Percentiles rank a stretch among this genome's conserved stretches.
phyloP scores from a whole-genome alignment of 2,888 invertebrate species.

The Petrolisthes manimaculis region DNA sequence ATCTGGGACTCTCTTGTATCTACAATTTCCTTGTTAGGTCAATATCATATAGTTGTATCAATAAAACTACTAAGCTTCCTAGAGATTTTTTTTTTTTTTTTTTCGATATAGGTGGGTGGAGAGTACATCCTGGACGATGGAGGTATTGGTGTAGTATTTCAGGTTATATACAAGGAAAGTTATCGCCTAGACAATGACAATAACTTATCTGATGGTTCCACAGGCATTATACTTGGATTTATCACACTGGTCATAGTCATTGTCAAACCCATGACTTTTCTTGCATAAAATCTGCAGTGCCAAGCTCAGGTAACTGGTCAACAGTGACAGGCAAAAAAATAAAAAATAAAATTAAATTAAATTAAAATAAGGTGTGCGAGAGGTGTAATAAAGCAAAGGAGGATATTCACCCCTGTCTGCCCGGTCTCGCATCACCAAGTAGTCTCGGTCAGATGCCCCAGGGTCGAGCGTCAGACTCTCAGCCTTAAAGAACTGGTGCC shows the following conservation, averaged over 20 bases:
- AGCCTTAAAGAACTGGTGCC: conserved; percentile 66
- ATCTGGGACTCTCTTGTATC: too few species aligned
- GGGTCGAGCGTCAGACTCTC: conserved; percentile 66
- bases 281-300: conserved; percentile 22
- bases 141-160: conserved; percentile 42
- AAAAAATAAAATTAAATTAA: background rate
- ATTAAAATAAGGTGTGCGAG: conserved; percentile 30
- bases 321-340: conserved; percentile 61
- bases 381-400: conserved; percentile 51
- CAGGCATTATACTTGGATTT: too few species aligned
- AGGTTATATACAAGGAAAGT: too few species aligned
- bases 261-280: too few species aligned
- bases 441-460: conserved; percentile 57
- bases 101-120: background rate
- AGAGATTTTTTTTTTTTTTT: background rate
- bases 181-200: too few species aligned
- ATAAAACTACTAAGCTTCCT: too few species aligned
- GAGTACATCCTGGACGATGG: conserved; percentile 28
- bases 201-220: too few species aligned
- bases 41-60: too few species aligned
- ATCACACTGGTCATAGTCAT: too few species aligned
- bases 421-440: conserved; percentile 52
- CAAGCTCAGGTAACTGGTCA: conserved; percentile 50
- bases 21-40: too few species aligned
- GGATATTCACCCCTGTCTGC: conserved; percentile 61